Evolutionary conservation across 2,113 vertebrate species (phyloP), one percentile per base, ranked within the genome.

Genomic region (Crypturellus undulatus): DNA sequence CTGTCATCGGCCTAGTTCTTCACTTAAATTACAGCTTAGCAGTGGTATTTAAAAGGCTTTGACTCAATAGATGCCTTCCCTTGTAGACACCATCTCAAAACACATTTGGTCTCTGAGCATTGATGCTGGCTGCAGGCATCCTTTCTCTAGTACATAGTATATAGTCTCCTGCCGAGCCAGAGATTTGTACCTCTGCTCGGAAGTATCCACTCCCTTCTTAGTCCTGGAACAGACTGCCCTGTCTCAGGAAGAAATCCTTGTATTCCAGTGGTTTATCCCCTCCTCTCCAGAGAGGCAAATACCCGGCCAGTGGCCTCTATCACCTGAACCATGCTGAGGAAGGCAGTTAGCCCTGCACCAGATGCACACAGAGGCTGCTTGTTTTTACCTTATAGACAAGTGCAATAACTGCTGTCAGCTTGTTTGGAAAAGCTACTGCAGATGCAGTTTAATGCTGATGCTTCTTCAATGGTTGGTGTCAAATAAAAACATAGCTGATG

Each of bases 11-110:
- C 36, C 30, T 42, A 62, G 49, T 70, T 93, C 52, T 85, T 90
- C 51, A 77, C n/a, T 89, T 93, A 89, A 92, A 82, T 85, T 94
- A 85, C 82, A 95, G 79, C 72, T 85, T 67, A 81, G 75, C 40
- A 83, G 79, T 3, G 0, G 30, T 80, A 54, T 83, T 94, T 90
- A 88, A 85, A 79, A 93, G 59, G 67, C n/a, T 85, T 96, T 91
- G 96, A 85, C 26, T 87, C 71, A 80, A 85, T 85, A 94, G 82
- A 90, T 75, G 72, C 73, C 90, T 38, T 88, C 60, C 54, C 2
- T 0, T 32, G 52, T 42, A 43, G 82, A 91, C 84, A 77, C 9
- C 38, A 67, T 21, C 51, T 73, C 11, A 2, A 89, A 60, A 25
- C 59, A 70, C 9, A 20, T 76, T 77, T 56, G 51, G 85, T 79